These are phyloP conservation scores for Halichoerus grypus DNA, from an alignment of 2,113 vertebrate genomes.

Conservation along the genomic window DNA sequence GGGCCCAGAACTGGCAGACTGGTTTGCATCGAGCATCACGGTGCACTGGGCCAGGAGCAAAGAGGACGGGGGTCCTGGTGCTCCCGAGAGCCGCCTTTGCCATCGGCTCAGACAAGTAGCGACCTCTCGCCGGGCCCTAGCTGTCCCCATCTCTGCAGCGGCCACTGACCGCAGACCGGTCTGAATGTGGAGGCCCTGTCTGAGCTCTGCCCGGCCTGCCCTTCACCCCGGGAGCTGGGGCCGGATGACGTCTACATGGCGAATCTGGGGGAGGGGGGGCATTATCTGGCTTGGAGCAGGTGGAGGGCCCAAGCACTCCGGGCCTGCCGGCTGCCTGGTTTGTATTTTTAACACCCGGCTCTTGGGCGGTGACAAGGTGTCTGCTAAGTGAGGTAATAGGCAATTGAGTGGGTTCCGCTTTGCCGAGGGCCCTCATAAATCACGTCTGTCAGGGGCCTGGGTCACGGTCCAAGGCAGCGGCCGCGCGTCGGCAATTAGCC, in stretches of 20 bases:
- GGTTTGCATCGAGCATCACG: background rate
- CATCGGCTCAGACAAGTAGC: background rate
- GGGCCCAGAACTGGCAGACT: background rate
- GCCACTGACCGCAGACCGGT: background rate
- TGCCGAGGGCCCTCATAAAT: slow-evolving; percentile 97
- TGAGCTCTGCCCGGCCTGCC: background rate
- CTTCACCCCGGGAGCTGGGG: rapidly evolving
- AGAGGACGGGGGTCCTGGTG: background rate
- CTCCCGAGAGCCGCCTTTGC: background rate
- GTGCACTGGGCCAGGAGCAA: background rate
- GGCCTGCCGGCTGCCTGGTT: slow-evolving; percentile 86
- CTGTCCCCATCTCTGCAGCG: background rate
- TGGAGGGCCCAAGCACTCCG: slow-evolving; percentile 62
- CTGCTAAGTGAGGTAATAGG: slow-evolving; percentile 98
- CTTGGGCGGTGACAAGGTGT: slow-evolving; percentile 95
- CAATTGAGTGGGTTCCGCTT: slow-evolving; percentile 98
- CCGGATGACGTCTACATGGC: background rate
- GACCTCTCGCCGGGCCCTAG: rapidly evolving
- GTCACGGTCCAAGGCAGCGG: slow-evolving; percentile 92
- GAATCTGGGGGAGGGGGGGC: background rate
- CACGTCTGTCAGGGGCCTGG: slow-evolving; percentile 95
- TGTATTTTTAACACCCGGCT: slow-evolving; percentile 94
- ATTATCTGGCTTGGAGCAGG: slow-evolving; percentile 74
- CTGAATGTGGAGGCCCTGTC: background rate
- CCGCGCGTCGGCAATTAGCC: slow-evolving; percentile 95